These are phyloP conservation scores for Prosapia bicincta DNA, from an alignment of 2,888 invertebrate genomes.

Conservation along the genomic window DNA sequence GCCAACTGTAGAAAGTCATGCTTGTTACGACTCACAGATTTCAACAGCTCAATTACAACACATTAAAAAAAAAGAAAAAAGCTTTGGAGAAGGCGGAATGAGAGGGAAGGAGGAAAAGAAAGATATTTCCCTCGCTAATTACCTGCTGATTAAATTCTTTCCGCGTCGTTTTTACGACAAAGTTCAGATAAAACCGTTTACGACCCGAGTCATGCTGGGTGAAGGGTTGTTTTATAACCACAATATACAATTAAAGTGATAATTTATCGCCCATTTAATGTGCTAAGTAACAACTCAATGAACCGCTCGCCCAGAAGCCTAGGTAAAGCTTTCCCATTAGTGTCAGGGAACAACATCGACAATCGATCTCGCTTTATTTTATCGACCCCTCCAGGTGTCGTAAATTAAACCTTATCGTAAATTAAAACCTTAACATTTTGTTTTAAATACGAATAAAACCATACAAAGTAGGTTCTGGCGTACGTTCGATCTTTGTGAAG, in stretches of 20 bases:
- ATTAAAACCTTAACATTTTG: too few relatives aligned
- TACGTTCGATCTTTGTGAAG: too few relatives aligned
- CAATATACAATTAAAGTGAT: neutral
- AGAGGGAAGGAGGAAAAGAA: neutral
- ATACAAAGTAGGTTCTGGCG: too few relatives aligned
- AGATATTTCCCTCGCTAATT: neutral
- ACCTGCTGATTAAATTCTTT: neutral
- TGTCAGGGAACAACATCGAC: neutral
- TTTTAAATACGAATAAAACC: too few relatives aligned
- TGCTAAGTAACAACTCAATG: neutral
- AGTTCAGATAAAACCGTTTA: neutral
- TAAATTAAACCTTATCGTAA: too few relatives aligned
- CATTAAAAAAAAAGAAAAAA: too few relatives aligned
- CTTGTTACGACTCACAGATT: too few relatives aligned
- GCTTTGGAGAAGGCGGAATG: too few relatives aligned
- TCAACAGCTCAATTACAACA: too few relatives aligned
- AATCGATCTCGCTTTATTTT: too few relatives aligned
- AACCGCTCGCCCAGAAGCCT: neutral
- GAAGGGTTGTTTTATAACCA: neutral
- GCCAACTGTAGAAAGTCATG: too few relatives aligned
- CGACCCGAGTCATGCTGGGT: neutral
- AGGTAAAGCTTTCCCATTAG: neutral
- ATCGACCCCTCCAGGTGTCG: too few relatives aligned
- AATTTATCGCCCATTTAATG: neutral
- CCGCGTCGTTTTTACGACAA: neutral